phyloP scores from a whole-genome alignment of 2,113 vertebrate genomes.

The Hydropotes inermis region DNA sequence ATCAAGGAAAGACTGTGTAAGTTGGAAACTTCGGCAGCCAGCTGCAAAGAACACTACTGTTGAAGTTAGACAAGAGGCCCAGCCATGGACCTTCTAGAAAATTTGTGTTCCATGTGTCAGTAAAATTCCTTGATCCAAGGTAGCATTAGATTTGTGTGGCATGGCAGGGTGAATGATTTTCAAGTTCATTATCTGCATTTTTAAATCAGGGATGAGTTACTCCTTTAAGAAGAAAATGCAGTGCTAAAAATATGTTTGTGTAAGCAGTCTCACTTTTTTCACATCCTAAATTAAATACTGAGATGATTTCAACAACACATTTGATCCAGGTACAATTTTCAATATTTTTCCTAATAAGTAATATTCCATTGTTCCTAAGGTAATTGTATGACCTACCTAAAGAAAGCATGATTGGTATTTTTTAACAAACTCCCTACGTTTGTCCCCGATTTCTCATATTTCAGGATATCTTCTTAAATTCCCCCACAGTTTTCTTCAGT shows the following conservation, averaged over 20 bases:
- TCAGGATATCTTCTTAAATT: background rate
- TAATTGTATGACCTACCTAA: background rate
- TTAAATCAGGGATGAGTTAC: background rate
- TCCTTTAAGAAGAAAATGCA: background rate
- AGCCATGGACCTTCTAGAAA: background rate
- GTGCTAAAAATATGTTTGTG: background rate
- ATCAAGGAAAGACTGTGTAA: background rate
- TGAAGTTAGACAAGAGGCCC: background rate
- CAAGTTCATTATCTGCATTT: background rate
- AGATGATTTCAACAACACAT: background rate
- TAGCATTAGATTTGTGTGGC: background rate
- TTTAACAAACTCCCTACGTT: background rate
- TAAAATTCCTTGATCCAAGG: background rate
- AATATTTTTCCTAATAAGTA: background rate
- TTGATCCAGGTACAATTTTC: background rate
- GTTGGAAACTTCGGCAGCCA: background rate
- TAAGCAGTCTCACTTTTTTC: background rate
- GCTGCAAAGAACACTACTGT: background rate
- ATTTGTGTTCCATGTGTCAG: background rate
- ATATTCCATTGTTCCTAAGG: background rate
- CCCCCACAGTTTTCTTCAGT: background rate
- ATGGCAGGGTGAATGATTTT: background rate
- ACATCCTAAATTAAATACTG: background rate
- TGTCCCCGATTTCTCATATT: background rate
- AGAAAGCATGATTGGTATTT: background rate